Percentiles rank a stretch among this genome's conserved stretches.
Conservation (phyloP, 2,888 invertebrate species). For the Drosophila subsilvestris region DNA sequence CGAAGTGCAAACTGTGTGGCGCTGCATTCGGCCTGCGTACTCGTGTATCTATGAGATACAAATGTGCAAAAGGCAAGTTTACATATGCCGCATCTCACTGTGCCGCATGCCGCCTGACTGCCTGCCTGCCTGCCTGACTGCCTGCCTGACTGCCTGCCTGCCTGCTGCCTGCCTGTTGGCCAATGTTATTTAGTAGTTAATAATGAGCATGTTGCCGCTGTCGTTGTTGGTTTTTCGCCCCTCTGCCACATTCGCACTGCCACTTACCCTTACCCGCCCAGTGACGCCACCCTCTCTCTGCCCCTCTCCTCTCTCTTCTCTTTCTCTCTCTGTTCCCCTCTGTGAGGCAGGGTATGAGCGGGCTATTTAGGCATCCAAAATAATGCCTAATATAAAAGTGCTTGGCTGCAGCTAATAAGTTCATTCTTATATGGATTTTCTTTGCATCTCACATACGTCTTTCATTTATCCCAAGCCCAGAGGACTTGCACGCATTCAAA, state of each 20-base stretch:
- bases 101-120: constrained; percentile 39
- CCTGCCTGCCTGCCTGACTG: constrained; percentile 2
- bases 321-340: too few relatives aligned
- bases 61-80: constrained; percentile 51
- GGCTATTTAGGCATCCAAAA: neutral
- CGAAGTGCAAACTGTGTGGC: constrained; percentile 15
- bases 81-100: constrained; percentile 35
- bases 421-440: neutral
- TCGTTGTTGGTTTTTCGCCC: constrained; percentile 65
- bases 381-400: too few relatives aligned
- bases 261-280: neutral
- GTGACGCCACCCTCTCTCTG: neutral
- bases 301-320: neutral
- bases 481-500: too few relatives aligned
- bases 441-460: too few relatives aligned
- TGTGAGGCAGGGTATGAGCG: neutral
- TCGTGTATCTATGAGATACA: constrained; percentile 70
- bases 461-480: too few relatives aligned
- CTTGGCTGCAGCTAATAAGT: neutral
- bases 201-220: constrained; percentile 78
- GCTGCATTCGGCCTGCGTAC: constrained; percentile 36
- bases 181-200: constrained; percentile 79
- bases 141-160: constrained; percentile 58
- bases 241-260: neutral
- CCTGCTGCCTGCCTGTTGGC: constrained; percentile 60